phyloP scores from a whole-genome alignment of 1,140 invertebrate genomes.

The Cataglyphis hispanica region DNA sequence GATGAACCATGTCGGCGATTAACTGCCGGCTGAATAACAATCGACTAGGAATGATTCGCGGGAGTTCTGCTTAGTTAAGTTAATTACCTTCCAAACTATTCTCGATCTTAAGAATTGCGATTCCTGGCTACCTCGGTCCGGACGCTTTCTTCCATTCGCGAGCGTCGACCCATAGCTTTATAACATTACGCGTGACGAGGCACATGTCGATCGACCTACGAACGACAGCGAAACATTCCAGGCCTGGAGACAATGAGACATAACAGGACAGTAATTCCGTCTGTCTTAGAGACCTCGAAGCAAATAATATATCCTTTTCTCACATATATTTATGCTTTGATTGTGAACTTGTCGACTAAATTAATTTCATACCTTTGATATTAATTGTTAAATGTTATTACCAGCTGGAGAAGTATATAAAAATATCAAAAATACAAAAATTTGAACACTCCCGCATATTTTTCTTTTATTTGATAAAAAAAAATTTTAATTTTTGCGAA shows the following conservation, averaged over 20 bases:
- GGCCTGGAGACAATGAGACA: constrained; percentile 45
- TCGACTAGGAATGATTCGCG: constrained; percentile 7
- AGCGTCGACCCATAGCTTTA: constrained; percentile 64
- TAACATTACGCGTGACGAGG: constrained; percentile 68
- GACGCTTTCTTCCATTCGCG: constrained; percentile 42
- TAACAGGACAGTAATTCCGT: constrained; percentile 20
- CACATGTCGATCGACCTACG: constrained; percentile 66
- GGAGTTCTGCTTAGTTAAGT: background rate
- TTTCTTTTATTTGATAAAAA: background rate
- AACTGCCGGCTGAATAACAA: background rate
- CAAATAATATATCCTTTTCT: background rate
- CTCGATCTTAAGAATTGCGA: constrained; percentile 1
- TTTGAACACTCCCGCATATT: background rate
- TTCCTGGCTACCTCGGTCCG: background rate
- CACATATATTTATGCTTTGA: background rate
- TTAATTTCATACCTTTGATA: background rate
- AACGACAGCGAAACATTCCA: constrained; percentile 57
- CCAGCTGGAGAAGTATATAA: background rate
- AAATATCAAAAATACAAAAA: background rate
- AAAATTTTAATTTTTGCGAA: too few species aligned
- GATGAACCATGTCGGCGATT: background rate
- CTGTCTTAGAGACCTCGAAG: background rate
- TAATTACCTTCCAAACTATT: background rate
- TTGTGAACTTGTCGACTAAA: background rate
- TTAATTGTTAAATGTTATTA: background rate